These are phyloP conservation scores for Sebastes nivosus DNA, from an alignment of 2,797 vertebrate species.

Conservation along the genomic window DNA sequence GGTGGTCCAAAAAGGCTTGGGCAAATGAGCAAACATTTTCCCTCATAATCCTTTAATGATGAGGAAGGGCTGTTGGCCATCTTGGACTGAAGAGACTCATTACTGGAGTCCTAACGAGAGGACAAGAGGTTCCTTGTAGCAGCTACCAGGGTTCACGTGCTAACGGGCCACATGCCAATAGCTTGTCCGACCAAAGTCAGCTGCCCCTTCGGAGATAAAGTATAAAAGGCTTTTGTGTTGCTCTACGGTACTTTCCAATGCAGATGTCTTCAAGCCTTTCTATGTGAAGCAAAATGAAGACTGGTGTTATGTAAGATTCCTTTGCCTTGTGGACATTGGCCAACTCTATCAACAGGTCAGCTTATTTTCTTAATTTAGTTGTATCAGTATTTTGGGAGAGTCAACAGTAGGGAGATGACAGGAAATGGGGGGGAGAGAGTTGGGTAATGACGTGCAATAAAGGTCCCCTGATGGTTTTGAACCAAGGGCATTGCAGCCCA, in stretches of 20 bases:
- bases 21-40: slow-evolving; percentile 51
- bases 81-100: slow-evolving; percentile 35
- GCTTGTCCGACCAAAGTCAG: slow-evolving; percentile 28
- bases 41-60: slow-evolving; percentile 52
- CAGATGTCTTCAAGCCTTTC: slow-evolving; percentile 16
- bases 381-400: background rate
- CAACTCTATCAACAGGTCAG: background rate
- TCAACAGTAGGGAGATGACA: background rate
- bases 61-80: slow-evolving; percentile 25
- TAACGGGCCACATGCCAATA: slow-evolving; percentile 18
- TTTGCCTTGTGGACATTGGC: background rate
- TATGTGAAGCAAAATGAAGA: slow-evolving; percentile 7
- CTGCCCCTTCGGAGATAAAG: slow-evolving; percentile 21
- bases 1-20: slow-evolving; percentile 12
- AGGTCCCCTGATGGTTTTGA: background rate
- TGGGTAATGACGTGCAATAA: background rate
- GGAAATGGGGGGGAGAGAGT: background rate
- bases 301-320: slow-evolving; percentile 6
- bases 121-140: slow-evolving; percentile 57
- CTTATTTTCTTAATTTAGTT: background rate
- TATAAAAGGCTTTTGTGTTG: slow-evolving; percentile 43
- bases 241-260: background rate
- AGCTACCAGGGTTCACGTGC: slow-evolving; percentile 34
- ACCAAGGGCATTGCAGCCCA: background rate
- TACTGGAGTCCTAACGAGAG: slow-evolving; percentile 31